These are phyloP conservation scores for Choristoneura fumiferana DNA, from an alignment of 1,140 invertebrate genomes.

Conservation along the genomic window DNA sequence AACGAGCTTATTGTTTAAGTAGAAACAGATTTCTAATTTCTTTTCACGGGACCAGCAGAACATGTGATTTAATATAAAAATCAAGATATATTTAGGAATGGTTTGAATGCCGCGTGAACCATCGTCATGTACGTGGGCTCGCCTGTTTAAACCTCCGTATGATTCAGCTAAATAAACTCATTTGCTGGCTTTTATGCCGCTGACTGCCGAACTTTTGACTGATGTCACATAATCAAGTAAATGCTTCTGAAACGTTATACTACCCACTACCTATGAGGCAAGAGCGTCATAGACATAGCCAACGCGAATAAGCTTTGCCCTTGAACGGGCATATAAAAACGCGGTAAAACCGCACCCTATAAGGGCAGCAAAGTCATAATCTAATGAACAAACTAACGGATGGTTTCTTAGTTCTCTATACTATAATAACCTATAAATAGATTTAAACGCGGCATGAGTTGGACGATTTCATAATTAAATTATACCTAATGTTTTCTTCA, in stretches of 20 bases:
- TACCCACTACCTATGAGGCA: too few species aligned
- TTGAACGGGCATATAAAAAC: slow-evolving; percentile 1
- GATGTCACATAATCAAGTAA: background rate
- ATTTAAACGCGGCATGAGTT: too few species aligned
- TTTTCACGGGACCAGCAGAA: too few species aligned
- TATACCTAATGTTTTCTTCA: too few species aligned
- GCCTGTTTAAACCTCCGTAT: too few species aligned
- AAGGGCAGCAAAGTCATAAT: slow-evolving; percentile 11
- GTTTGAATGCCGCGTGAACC: too few species aligned
- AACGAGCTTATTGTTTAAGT: too few species aligned
- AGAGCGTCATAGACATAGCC: background rate
- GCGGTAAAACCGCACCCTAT: slow-evolving; percentile 14
- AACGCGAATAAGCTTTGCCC: slow-evolving; percentile 8
- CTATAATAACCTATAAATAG: background rate
- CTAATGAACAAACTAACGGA: slow-evolving; percentile 3
- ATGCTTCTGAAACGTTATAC: background rate
- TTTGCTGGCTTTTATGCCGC: background rate
- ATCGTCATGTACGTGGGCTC: too few species aligned
- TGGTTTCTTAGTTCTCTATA: background rate
- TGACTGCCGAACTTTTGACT: slow-evolving; percentile 10
- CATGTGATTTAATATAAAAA: too few species aligned
- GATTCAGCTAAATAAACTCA: slow-evolving; percentile 2
- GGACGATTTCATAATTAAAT: too few species aligned
- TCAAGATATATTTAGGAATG: too few species aligned
- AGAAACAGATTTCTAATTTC: too few species aligned